phyloP scores from a whole-genome alignment of 2,113 vertebrate genomes.

The Cynocephalus volans region DNA sequence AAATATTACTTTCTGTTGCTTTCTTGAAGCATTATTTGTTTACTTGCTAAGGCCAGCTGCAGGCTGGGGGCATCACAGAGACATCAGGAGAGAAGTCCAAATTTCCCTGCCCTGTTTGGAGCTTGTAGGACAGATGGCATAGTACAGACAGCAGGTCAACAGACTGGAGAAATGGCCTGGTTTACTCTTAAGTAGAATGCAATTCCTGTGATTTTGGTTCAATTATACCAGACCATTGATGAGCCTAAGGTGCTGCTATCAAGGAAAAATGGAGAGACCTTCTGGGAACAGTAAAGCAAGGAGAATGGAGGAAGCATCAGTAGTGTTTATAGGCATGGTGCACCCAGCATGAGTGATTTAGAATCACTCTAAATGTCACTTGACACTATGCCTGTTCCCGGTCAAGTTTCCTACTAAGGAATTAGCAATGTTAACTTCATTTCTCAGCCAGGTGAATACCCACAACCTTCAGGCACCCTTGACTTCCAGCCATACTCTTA shows the following conservation, averaged over 20 bases:
- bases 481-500: neutral
- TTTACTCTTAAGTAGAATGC: slow-evolving; percentile 21
- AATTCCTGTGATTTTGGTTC: slow-evolving; percentile 22
- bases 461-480: neutral
- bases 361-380: neutral
- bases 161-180: slow-evolving; percentile 39
- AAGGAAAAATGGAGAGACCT: neutral
- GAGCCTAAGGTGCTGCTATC: neutral
- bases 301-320: neutral
- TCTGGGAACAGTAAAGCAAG: neutral
- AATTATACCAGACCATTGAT: neutral
- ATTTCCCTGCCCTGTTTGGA: neutral
- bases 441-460: neutral
- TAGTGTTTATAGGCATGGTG: neutral
- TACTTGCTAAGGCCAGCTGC: neutral
- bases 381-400: neutral
- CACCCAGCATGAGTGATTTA: neutral
- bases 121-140: slow-evolving; percentile 43
- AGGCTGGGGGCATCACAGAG: neutral
- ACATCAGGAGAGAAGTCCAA: neutral
- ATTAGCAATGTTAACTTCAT: neutral
- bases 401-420: neutral
- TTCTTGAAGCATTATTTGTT: slow-evolving; percentile 52
- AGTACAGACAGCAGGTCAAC: neutral
- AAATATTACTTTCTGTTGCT: slow-evolving; percentile 63